Evolutionary conservation across 2,113 vertebrate genomes (phyloP).

Genomic region (Stigmatopora argus): DNA sequence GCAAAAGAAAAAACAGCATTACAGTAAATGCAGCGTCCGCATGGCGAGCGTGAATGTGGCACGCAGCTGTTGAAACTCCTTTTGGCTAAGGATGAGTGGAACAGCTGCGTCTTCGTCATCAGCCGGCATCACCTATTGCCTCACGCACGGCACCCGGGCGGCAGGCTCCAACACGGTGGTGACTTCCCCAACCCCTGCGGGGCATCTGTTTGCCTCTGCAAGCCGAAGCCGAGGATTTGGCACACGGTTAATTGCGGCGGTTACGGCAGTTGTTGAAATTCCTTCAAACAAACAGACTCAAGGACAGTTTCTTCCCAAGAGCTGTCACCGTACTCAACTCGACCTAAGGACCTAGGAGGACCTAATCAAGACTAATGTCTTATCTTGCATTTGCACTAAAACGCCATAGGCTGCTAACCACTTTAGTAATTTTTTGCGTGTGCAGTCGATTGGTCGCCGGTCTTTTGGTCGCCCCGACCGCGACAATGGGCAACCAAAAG

Average conservation of each 20-base stretch:
- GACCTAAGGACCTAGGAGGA: no score
- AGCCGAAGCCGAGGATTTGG: neutral
- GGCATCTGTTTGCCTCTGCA: slow-evolving; percentile 4
- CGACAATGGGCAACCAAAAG: no score
- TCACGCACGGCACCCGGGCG: slow-evolving; percentile 10
- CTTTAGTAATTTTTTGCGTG: no score
- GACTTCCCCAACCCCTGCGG: slow-evolving; percentile 1
- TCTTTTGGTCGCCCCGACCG: no score
- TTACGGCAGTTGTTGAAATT: slow-evolving; percentile 2
- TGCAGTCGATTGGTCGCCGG: no score
- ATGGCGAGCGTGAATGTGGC: neutral
- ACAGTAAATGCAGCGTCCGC: neutral
- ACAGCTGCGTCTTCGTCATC: slow-evolving; percentile 17
- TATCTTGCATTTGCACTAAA: no score
- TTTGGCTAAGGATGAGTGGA: slow-evolving; percentile 6
- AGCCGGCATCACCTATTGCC: neutral
- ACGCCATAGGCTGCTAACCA: no score
- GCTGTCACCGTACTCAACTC: no score
- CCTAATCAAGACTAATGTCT: no score
- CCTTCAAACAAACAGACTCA: neutral
- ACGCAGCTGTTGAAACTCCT: neutral
- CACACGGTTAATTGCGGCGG: neutral
- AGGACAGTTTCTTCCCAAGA: no score
- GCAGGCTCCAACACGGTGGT: slow-evolving; percentile 15
- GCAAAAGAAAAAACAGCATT: neutral